phyloP scores from a whole-genome alignment of 2,888 invertebrate species.

The Diadegma fenestrale region DNA sequence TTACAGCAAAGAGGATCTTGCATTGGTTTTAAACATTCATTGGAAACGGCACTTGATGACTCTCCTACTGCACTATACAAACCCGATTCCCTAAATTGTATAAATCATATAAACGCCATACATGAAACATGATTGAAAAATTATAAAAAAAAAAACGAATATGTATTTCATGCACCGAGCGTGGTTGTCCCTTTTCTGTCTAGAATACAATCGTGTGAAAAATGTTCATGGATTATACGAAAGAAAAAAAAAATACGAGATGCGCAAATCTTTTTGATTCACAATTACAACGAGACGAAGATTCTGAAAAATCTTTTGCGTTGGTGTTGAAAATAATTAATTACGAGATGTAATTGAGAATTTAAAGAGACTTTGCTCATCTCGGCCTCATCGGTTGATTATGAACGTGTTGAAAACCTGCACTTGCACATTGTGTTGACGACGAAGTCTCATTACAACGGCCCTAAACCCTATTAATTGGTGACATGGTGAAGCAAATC shows the following conservation, averaged over 20 bases:
- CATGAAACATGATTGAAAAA: conserved; percentile 80
- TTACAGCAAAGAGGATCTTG: conserved; percentile 73
- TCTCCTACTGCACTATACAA: conserved; percentile 82
- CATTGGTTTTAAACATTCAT: conserved; percentile 65
- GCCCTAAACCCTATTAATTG: conserved; percentile 40
- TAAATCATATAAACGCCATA: conserved; percentile 76
- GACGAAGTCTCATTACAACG: conserved; percentile 29
- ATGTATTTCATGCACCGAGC: conserved; percentile 77
- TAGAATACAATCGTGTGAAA: conserved; percentile 71
- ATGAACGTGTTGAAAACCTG: conserved; percentile 50
- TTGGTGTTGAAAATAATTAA: background rate
- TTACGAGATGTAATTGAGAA: background rate
- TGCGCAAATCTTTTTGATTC: conserved; percentile 9
- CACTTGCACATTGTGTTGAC: conserved; percentile 26
- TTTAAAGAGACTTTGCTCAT: conserved; percentile 2
- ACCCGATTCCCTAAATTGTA: conserved; percentile 81
- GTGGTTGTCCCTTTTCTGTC: conserved; percentile 55
- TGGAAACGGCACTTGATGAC: conserved; percentile 79
- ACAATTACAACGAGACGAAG: background rate
- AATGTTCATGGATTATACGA: conserved; percentile 65
- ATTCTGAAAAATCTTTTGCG: background rate
- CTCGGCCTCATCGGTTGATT: conserved; percentile 68
- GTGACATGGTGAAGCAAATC: conserved; percentile 39
- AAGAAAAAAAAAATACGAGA: conserved; percentile 55
- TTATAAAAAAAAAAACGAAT: conserved; percentile 77